These are phyloP conservation scores for Cinara cedri DNA, from an alignment of 2,888 invertebrate species.

Conservation along the genomic window DNA sequence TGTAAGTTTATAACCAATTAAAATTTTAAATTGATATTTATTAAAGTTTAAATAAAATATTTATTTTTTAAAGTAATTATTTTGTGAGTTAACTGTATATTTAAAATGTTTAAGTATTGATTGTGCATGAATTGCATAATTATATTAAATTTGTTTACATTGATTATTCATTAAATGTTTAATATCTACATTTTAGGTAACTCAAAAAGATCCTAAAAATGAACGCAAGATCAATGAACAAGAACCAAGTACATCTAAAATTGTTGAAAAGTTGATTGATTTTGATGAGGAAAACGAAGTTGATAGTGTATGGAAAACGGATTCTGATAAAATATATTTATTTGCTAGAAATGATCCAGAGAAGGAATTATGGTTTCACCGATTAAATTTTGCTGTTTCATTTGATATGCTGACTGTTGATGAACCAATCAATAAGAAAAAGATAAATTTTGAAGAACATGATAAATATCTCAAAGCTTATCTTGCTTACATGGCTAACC, in stretches of 20 bases:
- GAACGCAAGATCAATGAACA: constrained; percentile 20
- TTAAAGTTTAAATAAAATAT: not conserved
- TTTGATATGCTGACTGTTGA: constrained; percentile 34
- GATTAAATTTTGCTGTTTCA: constrained; percentile 42
- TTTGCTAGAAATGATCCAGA: constrained; percentile 85
- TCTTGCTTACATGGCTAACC: constrained; percentile 52
- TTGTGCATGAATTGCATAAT: not conserved
- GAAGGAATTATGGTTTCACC: constrained; percentile 84
- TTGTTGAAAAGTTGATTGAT: constrained; percentile 17
- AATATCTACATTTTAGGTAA: constrained; percentile 20
- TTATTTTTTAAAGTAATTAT: not conserved
- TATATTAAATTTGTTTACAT: not conserved
- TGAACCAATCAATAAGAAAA: constrained; percentile 18
- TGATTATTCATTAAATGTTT: not conserved
- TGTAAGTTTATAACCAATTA: constrained; percentile 3
- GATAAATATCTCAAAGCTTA: constrained; percentile 52
- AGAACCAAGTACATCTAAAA: constrained; percentile 13
- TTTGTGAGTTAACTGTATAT: not conserved
- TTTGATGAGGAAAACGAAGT: constrained; percentile 58
- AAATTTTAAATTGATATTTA: not conserved
- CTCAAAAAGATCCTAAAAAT: constrained; percentile 14
- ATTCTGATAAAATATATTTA: constrained; percentile 64
- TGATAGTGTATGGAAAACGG: constrained; percentile 57
- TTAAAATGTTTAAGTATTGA: not conserved
- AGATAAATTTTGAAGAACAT: constrained; percentile 49